Base-by-base conservation (phyloP, 2,797 vertebrate genomes). In the Aerospiza tachiro region DNA sequence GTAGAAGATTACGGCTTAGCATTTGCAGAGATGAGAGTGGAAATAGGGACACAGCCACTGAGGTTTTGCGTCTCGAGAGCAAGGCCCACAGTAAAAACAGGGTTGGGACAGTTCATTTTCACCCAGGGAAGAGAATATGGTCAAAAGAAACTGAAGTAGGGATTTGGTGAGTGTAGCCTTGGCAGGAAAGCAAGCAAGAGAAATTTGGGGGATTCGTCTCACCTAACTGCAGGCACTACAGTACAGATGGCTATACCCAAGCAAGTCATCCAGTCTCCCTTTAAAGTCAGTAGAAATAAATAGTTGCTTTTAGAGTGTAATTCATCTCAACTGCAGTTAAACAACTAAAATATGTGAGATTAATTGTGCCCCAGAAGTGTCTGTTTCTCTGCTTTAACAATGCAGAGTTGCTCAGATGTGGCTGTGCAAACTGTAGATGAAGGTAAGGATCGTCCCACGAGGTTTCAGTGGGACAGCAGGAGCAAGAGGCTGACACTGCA, bases 261-360 rank as follows among this genome's bases (percentile, higher is more conserved):
- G 18, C 29, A 58, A 90, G 50, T 68, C 25, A 52, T 38, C 8
- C 38, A 62, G 38, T 28, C 7, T 75, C 25, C 15, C 17, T 58
- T 78, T 74, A 74, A 86, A 89, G 42, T 73, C 18, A 35, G 22
- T 19, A 52, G 70, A 85, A 90, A 89, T 36, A 86, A 88, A 75
- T 28, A 65, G 16, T 16, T 75, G 5, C 7, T 93, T 90, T 88
- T 67, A 59, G 50, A 85, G 12, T 17, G 31, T 16, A 80, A 73
- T 80, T 86, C 6, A 5, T 77, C 55, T 89, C 33, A 73, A 12
- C 11, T 15, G 63, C 74, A 66, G 70, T 13, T 38, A 82, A 92
- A 77, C 5, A 38, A 56, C 23, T 35, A 49, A 89, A 87, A 40
- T 22, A 6, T 17, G 26, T 70, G 55, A 63, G 6, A 44, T 38